Evolutionary conservation across 2,888 invertebrate genomes (phyloP), one percentile per base, ranked within the genome.

Genomic region (Andrena haemorrhoa): DNA sequence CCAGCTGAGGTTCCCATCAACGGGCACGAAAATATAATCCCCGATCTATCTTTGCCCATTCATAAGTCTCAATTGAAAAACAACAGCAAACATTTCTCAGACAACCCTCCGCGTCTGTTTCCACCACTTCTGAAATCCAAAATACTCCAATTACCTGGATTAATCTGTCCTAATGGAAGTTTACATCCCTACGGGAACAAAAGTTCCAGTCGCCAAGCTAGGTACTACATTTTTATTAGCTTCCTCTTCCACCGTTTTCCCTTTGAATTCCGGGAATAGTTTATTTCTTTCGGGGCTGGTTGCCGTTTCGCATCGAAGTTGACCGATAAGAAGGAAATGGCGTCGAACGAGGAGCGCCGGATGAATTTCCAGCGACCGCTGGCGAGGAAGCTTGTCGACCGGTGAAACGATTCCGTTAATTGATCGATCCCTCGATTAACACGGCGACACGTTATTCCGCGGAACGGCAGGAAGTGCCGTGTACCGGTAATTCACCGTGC

Each of bases 401-500:
- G 4, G 20, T 4, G 47, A 47, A 65, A 78, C 79, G 69, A 79
- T 81, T 79, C 73, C 73, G 58, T 61, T 77, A 77, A 85, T 85
- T 66, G 79, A 79, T 70, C 66, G 72, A 49, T 58, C 65, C 51
- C 47, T 60, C 79, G 85, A 85, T 85, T 85, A 82, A 66, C 72
- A 74, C 64, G 35, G 23, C 82, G 82, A 85, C 74, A 56, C 79
- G 72, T 80, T 77, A 77, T 80, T 75, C 65, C 65, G 60, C 53
- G 63, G 58, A 51, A 71, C 73, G 73, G 71, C 76, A 61, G 75
- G 75, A 78, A 79, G 65, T 64, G 73, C 29, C 75, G 69, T 74
- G 78, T 76, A 83, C 64, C 78, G 64, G 81, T 86, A 85, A 86
- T 84, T 79, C 81, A 63, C 70, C 65, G 79, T 70, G 61, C 66